A percentile compares a stretch with the other conserved stretches of the same genome.
phyloP scores from a whole-genome alignment of 2,888 invertebrate species.

The Eupithecia insigniata region DNA sequence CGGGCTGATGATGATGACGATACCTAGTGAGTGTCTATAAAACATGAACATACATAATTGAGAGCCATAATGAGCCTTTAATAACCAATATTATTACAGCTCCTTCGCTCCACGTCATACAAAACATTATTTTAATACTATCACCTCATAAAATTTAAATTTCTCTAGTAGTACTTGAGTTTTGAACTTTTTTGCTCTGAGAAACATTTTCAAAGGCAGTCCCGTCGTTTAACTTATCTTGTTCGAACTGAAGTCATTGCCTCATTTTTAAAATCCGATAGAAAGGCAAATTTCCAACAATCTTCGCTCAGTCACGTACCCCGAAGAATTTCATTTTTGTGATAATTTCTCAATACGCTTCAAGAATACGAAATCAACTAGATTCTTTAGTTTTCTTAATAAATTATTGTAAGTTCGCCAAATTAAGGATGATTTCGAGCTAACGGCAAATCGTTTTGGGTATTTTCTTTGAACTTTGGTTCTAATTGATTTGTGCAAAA shows the following conservation, averaged over 20 bases:
- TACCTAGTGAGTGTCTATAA: neutral
- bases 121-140: neutral
- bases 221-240: neutral
- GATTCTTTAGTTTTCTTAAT: conserved; percentile 1
- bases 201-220: neutral
- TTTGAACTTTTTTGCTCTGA: neutral
- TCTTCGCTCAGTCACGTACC: neutral
- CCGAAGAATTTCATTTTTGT: conserved; percentile 21
- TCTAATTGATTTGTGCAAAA: neutral
- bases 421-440: neutral
- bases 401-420: neutral
- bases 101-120: too few species aligned
- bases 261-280: conserved; percentile 5
- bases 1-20: too few species aligned
- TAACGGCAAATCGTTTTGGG: neutral
- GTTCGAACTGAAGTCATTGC: conserved; percentile 7
- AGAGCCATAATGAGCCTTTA: neutral
- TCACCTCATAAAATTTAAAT: neutral
- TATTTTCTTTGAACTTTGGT: neutral
- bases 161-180: neutral
- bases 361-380: neutral
- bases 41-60: neutral
- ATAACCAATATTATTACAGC: neutral
- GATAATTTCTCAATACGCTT: conserved; percentile 20
- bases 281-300: neutral